Conservation (phyloP, 2,113 vertebrate genomes). For the Mormoops blainvillei region DNA sequence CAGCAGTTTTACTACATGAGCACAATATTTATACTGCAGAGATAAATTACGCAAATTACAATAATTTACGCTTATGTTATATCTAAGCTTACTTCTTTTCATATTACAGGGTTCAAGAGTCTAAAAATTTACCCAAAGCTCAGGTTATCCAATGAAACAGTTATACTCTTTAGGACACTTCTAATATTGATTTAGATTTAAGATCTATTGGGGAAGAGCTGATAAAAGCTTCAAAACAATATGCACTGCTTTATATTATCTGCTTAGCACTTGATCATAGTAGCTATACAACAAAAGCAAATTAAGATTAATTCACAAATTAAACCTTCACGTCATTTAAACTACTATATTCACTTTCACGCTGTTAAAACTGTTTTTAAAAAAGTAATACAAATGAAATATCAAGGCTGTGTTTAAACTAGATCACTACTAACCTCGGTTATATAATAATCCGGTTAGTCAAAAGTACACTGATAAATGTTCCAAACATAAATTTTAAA, state of each 20-base stretch:
- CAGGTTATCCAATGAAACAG: slow-evolving; percentile 26
- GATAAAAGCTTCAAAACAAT: slow-evolving; percentile 32
- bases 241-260: slow-evolving; percentile 2
- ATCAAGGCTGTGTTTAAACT: not conserved
- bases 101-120: slow-evolving; percentile 16
- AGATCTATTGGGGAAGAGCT: slow-evolving; percentile 17
- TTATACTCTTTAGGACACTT: slow-evolving; percentile 14
- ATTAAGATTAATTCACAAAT: slow-evolving; percentile 49
- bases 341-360: not conserved
- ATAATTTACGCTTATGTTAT: slow-evolving; percentile 8
- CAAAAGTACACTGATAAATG: not conserved
- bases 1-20: slow-evolving; percentile 44
- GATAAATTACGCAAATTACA: slow-evolving; percentile 58
- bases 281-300: slow-evolving; percentile 8
- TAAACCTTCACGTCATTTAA: slow-evolving; percentile 23
- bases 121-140: slow-evolving; percentile 51
- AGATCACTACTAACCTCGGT: not conserved
- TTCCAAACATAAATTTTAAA: slow-evolving; percentile 24
- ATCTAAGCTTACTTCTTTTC: not conserved
- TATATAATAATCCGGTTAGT: not conserved
- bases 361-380: not conserved
- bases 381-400: not conserved
- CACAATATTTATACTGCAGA: slow-evolving; percentile 49
- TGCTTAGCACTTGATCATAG: not conserved
- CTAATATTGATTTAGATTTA: slow-evolving; percentile 44